Evolutionary conservation across 2,113 vertebrate species (phyloP).

Genomic region (Nesoenas mayeri): DNA sequence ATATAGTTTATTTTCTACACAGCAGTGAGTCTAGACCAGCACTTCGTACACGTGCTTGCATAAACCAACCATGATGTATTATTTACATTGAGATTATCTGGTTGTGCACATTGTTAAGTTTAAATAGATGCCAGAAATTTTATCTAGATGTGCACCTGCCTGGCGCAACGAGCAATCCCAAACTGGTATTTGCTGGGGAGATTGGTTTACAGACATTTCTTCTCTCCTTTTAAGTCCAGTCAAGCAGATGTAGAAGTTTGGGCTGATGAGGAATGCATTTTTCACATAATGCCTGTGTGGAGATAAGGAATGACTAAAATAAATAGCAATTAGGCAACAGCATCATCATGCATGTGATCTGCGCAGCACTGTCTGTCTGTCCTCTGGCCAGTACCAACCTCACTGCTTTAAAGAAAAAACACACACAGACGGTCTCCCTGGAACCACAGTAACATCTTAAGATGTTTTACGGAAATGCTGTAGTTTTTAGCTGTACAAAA

Average conservation of each 20-base stretch:
- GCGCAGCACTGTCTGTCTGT: background rate
- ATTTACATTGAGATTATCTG: conserved; percentile 79
- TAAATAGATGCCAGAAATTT: conserved; percentile 85
- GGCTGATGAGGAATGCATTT: conserved; percentile 60
- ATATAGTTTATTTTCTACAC: background rate
- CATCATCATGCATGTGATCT: background rate
- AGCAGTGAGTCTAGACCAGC: background rate
- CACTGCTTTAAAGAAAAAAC: rapidly evolving
- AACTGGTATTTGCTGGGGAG: conserved; percentile 78
- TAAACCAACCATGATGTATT: conserved; percentile 62
- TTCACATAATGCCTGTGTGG: conserved; percentile 63
- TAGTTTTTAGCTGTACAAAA: background rate
- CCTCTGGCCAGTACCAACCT: background rate
- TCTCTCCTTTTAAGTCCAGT: conserved; percentile 77
- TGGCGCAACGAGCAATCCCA: conserved; percentile 44
- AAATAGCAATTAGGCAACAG: conserved; percentile 59
- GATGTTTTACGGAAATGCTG: background rate
- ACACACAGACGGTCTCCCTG: background rate
- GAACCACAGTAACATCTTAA: background rate
- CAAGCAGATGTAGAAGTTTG: conserved; percentile 74
- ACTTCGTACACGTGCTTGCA: background rate
- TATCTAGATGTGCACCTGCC: conserved; percentile 82
- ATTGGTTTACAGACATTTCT: conserved; percentile 79
- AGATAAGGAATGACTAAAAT: conserved; percentile 67
- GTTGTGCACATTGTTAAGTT: conserved; percentile 77